Conservation (phyloP, 2,113 vertebrate genomes). For the Takifugu flavidus region DNA sequence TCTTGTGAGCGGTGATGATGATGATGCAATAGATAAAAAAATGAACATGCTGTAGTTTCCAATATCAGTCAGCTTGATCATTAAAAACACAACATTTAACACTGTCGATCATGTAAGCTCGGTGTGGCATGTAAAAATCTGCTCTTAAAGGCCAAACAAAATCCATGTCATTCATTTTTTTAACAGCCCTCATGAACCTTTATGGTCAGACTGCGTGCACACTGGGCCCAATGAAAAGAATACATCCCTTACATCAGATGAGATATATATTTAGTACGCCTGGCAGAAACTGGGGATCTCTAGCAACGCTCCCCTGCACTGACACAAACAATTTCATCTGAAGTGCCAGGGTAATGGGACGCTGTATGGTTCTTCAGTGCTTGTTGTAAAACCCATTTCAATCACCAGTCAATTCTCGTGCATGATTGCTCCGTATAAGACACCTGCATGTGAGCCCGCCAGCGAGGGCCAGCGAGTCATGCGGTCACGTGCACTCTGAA, state of each 20-base stretch:
- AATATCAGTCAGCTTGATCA: not conserved
- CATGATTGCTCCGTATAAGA: not conserved
- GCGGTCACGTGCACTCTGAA: no score
- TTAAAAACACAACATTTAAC: not conserved
- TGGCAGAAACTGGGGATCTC: not conserved
- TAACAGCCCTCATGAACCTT: constrained; percentile 17
- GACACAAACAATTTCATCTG: not conserved
- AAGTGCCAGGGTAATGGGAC: no score
- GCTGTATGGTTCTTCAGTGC: not conserved
- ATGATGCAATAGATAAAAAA: not conserved
- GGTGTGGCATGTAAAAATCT: constrained; percentile 6
- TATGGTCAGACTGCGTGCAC: constrained; percentile 1
- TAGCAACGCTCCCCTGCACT: not conserved
- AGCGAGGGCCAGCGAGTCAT: no score
- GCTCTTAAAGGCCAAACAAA: constrained; percentile 22
- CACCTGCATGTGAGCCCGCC: no score
- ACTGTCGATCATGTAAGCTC: constrained; percentile 16
- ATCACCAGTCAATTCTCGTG: not conserved
- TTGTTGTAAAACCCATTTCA: constrained; percentile 7
- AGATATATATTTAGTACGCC: constrained; percentile 6
- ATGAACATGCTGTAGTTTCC: not conserved
- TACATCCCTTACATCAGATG: not conserved
- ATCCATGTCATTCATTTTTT: constrained; percentile 14
- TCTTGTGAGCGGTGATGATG: constrained; percentile 23
- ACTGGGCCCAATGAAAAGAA: constrained; percentile 14